These are phyloP conservation scores for Gymnoscelis rufifasciata DNA, from an alignment of 2,888 invertebrate genomes.

Conservation along the genomic window DNA sequence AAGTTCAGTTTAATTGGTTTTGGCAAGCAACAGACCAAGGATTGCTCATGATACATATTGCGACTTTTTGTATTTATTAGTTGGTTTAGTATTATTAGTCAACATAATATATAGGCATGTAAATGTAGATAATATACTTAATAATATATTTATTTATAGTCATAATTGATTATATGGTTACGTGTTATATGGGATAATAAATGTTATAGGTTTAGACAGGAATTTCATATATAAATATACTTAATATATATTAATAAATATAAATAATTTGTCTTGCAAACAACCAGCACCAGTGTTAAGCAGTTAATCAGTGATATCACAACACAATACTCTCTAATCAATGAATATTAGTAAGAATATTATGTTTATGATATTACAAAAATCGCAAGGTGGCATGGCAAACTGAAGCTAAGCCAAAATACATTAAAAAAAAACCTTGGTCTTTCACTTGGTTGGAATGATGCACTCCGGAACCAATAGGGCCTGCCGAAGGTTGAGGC, in stretches of 20 bases:
- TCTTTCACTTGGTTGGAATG: slow-evolving; percentile 77
- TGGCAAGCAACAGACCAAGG: slow-evolving; percentile 74
- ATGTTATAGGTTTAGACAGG: too few species aligned
- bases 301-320: slow-evolving; percentile 13
- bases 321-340: slow-evolving; percentile 5
- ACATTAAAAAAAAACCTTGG: slow-evolving; percentile 69
- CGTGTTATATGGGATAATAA: too few species aligned
- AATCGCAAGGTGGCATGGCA: slow-evolving; percentile 65
- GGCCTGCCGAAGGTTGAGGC: slow-evolving; percentile 55
- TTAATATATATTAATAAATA: slow-evolving; percentile 3
- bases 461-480: slow-evolving; percentile 72
- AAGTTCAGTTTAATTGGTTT: slow-evolving; percentile 6
- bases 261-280: slow-evolving; percentile 7
- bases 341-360: slow-evolving; percentile 23
- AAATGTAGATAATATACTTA: neutral
- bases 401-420: slow-evolving; percentile 54
- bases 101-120: slow-evolving; percentile 1
- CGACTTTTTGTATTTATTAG: slow-evolving; percentile 51
- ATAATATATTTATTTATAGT: too few species aligned
- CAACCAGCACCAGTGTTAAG: slow-evolving; percentile 18
- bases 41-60: slow-evolving; percentile 52
- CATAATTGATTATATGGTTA: too few species aligned
- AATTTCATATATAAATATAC: neutral
- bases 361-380: slow-evolving; percentile 44
- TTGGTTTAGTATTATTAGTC: slow-evolving; percentile 6